phyloP scores from a whole-genome alignment of 2,797 vertebrate species.

The Bryconaethiops microstoma region DNA sequence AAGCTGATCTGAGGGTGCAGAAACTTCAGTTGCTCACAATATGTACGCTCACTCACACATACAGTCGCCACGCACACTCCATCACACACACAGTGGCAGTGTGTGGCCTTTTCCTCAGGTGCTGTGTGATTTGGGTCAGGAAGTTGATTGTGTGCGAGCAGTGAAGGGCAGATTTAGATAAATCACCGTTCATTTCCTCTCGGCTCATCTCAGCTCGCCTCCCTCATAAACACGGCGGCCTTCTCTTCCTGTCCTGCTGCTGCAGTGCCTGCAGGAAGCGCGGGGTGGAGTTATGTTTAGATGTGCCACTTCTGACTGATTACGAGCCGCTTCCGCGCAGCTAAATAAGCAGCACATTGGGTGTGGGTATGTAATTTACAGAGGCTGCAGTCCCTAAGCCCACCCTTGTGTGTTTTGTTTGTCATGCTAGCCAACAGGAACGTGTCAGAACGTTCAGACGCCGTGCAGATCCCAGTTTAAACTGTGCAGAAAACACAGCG shows the following conservation, averaged over 20 bases:
- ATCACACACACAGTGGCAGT: neutral
- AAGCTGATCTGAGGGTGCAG: too few species aligned
- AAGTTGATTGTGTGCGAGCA: constrained; percentile 22
- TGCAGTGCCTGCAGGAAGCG: constrained; percentile 21
- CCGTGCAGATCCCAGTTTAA: constrained; percentile 15
- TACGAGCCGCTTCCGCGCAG: constrained; percentile 49
- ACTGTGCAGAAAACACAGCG: neutral
- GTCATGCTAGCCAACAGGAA: constrained; percentile 18
- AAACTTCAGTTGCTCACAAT: too few species aligned
- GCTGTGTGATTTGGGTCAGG: constrained; percentile 1
- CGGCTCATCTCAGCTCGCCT: constrained; percentile 7
- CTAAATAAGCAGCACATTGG: constrained; percentile 51
- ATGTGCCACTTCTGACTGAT: constrained; percentile 59
- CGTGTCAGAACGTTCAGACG: neutral
- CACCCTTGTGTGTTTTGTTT: constrained; percentile 16
- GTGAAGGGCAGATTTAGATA: constrained; percentile 15
- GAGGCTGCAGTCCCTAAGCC: constrained; percentile 23
- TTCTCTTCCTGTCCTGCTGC: neutral
- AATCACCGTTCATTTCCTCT: constrained; percentile 1
- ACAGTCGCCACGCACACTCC: too few species aligned
- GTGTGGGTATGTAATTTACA: constrained; percentile 51
- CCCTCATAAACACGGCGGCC: constrained; percentile 2
- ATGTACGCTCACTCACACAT: too few species aligned
- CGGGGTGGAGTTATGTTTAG: constrained; percentile 57
- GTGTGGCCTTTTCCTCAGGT: neutral